phyloP scores from a whole-genome alignment of 2,797 vertebrate species.

The Triplophysa bombifrons region DNA sequence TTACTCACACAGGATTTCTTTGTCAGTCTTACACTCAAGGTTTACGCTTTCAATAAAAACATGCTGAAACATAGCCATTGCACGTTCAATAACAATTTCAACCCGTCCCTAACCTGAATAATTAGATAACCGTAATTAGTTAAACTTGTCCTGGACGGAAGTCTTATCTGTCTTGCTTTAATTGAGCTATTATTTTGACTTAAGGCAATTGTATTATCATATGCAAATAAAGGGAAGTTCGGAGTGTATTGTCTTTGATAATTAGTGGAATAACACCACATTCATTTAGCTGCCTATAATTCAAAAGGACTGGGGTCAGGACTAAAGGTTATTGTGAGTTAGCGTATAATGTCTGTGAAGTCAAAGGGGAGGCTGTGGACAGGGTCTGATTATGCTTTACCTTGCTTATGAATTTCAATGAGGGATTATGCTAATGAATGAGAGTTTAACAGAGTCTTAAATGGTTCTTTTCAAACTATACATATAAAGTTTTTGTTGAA shows the following conservation, averaged over 20 bases:
- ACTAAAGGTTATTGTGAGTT: conserved; percentile 33
- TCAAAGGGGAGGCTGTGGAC: conserved; percentile 14
- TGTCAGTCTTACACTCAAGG: conserved; percentile 40
- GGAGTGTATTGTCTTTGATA: conserved; percentile 40
- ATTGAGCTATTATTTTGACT: conserved; percentile 40
- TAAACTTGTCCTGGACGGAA: conserved; percentile 34
- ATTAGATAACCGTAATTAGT: conserved; percentile 37
- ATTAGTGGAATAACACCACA: conserved; percentile 34
- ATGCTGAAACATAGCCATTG: conserved; percentile 17
- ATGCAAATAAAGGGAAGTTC: conserved; percentile 49
- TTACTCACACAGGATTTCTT: conserved; percentile 41
- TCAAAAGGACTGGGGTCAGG: conserved; percentile 30
- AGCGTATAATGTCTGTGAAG: conserved; percentile 14
- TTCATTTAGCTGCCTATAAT: conserved; percentile 40
- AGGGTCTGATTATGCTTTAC: conserved; percentile 9
- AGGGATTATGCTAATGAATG: conserved; percentile 2
- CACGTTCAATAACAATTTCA: conserved; percentile 21
- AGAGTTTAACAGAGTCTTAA: conserved; percentile 9
- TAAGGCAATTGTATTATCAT: conserved; percentile 52
- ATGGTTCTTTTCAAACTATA: background rate
- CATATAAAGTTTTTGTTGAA: background rate
- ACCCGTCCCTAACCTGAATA: conserved; percentile 26
- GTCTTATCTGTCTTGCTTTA: conserved; percentile 27
- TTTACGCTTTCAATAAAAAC: conserved; percentile 40
- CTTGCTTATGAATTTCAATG: conserved; percentile 29